Percentiles rank a stretch among this genome's conserved stretches.
These are phyloP conservation scores for Enteromius mattozi DNA, from an alignment of 2,797 vertebrate species.

Conservation along the genomic window DNA sequence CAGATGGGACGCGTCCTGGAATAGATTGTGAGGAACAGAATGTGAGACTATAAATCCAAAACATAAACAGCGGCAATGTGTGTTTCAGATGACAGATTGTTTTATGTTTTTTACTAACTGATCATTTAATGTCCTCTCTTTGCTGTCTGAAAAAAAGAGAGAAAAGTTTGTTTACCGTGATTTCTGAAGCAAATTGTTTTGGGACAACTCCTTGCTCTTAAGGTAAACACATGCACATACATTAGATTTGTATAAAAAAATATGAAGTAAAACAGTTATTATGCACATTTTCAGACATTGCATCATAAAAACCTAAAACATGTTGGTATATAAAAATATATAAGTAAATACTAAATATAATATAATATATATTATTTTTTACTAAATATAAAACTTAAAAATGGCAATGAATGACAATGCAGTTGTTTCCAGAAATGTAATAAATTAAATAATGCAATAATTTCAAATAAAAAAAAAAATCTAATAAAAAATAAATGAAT, in stretches of 20 bases:
- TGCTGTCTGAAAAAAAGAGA: background rate
- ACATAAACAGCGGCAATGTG: background rate
- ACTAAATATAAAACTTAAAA: background rate
- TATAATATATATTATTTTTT: background rate
- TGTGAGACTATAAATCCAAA: slow-evolving; percentile 4
- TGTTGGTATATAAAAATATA: background rate
- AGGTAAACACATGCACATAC: background rate
- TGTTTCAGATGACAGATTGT: background rate
- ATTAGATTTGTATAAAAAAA: background rate
- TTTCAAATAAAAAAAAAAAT: background rate
- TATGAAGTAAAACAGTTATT: no score
- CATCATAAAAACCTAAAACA: background rate
- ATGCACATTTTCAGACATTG: background rate
- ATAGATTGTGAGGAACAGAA: background rate
- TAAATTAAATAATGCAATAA: background rate
- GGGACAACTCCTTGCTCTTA: background rate
- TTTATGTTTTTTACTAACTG: background rate
- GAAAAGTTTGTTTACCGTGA: background rate
- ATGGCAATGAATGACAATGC: background rate
- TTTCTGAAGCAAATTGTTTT: background rate
- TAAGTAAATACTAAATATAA: no score
- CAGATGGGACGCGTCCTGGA: slow-evolving; percentile 8
- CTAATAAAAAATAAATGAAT: background rate
- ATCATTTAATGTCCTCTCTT: background rate
- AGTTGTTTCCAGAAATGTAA: background rate